Evolutionary conservation across 2,113 vertebrate species (phyloP).

Genomic region (Raphicerus campestris): DNA sequence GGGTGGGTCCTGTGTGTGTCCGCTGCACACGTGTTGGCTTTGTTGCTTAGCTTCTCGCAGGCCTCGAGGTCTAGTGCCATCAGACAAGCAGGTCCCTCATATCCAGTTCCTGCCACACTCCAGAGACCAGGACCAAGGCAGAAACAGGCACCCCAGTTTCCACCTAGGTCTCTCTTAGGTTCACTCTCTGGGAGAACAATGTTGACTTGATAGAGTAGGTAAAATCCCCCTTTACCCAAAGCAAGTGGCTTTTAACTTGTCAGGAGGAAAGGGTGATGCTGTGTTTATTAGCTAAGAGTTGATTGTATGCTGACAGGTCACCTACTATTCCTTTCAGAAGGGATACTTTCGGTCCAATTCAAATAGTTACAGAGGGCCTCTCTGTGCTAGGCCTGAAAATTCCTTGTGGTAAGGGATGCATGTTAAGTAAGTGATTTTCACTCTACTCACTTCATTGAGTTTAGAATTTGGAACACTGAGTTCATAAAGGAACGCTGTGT

Average conservation of each 20-base stretch:
- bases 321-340: not conserved
- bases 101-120: too few relatives aligned
- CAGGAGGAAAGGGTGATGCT: not conserved
- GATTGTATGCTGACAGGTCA: not conserved
- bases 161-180: not conserved
- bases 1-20: not conserved
- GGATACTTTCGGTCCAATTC: not conserved
- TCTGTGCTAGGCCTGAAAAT: not conserved
- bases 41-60: not conserved
- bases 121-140: not conserved
- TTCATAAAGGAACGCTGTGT: not conserved
- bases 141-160: not conserved
- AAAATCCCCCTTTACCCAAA: not conserved
- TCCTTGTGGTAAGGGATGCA: not conserved
- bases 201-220: not conserved
- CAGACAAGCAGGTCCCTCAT: not conserved
- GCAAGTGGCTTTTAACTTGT: not conserved
- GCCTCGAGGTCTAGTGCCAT: rapidly evolving
- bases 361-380: not conserved
- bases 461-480: not conserved
- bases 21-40: too few relatives aligned
- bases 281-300: not conserved
- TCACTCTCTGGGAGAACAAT: not conserved
- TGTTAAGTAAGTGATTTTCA: not conserved
- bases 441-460: not conserved